A percentile compares a stretch with the other conserved stretches of the same genome.
Conservation (phyloP, 1,140 invertebrate species). For the Lasioglossum baleicum region DNA sequence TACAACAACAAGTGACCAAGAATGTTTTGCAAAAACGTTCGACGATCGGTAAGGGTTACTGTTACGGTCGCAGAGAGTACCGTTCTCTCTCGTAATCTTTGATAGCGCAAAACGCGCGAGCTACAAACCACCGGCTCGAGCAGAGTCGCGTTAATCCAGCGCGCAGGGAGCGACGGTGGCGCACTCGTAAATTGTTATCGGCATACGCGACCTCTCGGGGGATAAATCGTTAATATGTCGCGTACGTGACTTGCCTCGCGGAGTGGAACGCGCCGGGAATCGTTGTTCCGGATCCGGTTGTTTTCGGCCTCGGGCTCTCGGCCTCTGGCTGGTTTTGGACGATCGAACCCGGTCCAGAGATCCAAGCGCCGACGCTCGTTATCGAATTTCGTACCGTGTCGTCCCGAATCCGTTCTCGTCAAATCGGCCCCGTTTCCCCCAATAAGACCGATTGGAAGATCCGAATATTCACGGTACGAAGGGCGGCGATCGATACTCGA, state of each 20-base stretch:
- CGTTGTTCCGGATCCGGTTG: constrained; percentile 42
- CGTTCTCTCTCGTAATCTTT: background rate
- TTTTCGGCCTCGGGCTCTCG: constrained; percentile 15
- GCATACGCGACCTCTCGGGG: constrained; percentile 32
- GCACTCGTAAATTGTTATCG: constrained; percentile 58
- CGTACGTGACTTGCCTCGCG: constrained; percentile 43
- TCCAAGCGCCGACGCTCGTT: background rate
- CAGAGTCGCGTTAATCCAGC: constrained; percentile 21
- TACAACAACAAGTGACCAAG: background rate
- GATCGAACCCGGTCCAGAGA: background rate
- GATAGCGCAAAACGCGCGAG: constrained; percentile 16
- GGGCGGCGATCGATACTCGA: background rate
- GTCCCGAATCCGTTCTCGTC: background rate
- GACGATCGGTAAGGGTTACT: too few species aligned
- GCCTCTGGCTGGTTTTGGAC: too few species aligned
- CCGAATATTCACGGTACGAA: background rate
- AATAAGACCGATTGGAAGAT: constrained; percentile 12
- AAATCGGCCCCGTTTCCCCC: constrained; percentile 8
- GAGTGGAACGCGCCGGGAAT: constrained; percentile 34
- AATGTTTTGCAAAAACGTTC: background rate
- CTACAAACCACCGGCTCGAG: background rate
- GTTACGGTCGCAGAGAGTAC: too few species aligned
- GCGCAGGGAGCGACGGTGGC: background rate
- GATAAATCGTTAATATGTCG: constrained; percentile 62
- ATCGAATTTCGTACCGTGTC: constrained; percentile 4